These are phyloP conservation scores for Sporophila hypoxantha DNA, from an alignment of 2,113 vertebrate genomes.

Conservation along the genomic window DNA sequence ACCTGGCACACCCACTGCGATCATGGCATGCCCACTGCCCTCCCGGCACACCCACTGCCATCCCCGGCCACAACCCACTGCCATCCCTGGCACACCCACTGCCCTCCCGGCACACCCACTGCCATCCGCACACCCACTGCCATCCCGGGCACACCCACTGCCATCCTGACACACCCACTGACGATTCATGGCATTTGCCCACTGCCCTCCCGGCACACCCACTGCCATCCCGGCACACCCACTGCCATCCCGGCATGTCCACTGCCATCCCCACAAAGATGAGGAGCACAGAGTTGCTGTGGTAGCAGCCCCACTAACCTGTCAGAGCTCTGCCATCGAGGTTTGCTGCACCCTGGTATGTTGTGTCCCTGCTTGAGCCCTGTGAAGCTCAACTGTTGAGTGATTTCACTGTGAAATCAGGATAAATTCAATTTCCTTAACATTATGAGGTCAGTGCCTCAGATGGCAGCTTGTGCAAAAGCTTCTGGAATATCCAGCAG, in stretches of 20 bases:
- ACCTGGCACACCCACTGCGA: too few relatives aligned
- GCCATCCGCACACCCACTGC: too few relatives aligned
- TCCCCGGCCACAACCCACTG: too few relatives aligned
- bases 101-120: too few relatives aligned
- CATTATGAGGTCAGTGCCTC: not conserved
- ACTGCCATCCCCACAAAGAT: not conserved
- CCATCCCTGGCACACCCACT: too few relatives aligned
- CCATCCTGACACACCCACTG: not conserved
- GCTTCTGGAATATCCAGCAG: not conserved
- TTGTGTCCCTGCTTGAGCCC: not conserved
- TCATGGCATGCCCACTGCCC: too few relatives aligned
- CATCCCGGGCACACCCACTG: not conserved
- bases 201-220: too few relatives aligned
- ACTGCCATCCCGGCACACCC: too few relatives aligned
- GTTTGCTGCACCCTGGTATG: not conserved
- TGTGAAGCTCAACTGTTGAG: not conserved
- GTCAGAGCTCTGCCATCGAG: not conserved
- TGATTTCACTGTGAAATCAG: not conserved
- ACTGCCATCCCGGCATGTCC: too few relatives aligned
- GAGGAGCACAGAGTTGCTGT: not conserved
- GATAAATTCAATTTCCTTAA: not conserved
- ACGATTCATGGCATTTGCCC: too few relatives aligned
- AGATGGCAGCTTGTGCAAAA: not conserved
- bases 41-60: too few relatives aligned
- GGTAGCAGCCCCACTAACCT: not conserved